A percentile compares a stretch with the other conserved stretches of the same genome.
Conservation (phyloP, 2,113 vertebrate species). For the Cyanoderma ruficeps region DNA sequence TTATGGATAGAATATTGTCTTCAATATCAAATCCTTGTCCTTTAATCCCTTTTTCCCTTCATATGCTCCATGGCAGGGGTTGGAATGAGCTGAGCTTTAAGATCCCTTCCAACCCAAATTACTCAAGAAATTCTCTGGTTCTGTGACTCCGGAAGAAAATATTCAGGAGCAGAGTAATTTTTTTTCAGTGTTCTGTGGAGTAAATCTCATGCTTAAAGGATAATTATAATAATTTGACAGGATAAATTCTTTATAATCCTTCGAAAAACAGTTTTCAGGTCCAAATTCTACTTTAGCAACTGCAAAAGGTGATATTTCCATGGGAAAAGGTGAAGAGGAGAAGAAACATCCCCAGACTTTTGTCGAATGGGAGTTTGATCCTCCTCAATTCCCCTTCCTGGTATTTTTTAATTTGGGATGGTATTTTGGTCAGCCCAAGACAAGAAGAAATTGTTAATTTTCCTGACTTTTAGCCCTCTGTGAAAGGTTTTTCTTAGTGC, state of each 20-base stretch:
- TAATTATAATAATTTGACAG: not conserved
- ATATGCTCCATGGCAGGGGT: not conserved
- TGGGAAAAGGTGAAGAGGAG: not conserved
- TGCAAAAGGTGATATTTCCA: not conserved
- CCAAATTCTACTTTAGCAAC: not conserved
- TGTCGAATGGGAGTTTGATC: not conserved
- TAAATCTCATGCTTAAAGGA: not conserved
- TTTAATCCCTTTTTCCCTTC: not conserved
- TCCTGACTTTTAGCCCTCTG: not conserved
- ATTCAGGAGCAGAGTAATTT: not conserved
- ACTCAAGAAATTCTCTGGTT: not conserved
- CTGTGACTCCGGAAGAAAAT: not conserved
- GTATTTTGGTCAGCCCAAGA: not conserved
- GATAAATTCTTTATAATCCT: not conserved
- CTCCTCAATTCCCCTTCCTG: not conserved
- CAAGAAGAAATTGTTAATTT: not conserved
- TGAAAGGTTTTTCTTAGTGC: not conserved
- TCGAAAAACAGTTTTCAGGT: not conserved
- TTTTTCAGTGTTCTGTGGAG: not conserved
- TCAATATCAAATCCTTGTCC: not conserved
- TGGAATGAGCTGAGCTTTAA: not conserved
- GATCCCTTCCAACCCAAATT: not conserved
- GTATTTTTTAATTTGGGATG: fast-evolving
- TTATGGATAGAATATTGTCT: slow-evolving; percentile 1
- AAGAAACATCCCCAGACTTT: not conserved